A percentile compares a stretch with the other conserved stretches of the same genome.
Conservation (phyloP, 2,888 invertebrate species). For the Alloscopus bannaensis region DNA sequence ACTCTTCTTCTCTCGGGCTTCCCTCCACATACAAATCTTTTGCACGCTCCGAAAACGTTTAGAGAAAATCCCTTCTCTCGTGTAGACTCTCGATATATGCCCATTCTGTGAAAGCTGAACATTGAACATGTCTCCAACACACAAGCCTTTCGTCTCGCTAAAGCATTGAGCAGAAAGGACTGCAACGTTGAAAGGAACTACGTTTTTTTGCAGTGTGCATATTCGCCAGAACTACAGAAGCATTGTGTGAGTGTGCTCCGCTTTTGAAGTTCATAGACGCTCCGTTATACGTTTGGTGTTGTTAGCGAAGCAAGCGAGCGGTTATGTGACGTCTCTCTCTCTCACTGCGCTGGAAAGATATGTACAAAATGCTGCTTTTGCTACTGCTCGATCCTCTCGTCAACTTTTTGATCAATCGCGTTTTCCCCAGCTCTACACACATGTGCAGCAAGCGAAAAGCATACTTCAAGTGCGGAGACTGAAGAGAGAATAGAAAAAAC, state of each 20-base stretch:
- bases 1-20: background rate
- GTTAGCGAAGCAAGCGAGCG: too few species aligned
- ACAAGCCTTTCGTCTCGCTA: too few species aligned
- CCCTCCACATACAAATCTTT: background rate
- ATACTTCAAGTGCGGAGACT: too few species aligned
- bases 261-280: too few species aligned
- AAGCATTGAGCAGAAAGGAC: too few species aligned
- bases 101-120: conserved; percentile 27
- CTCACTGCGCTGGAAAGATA: background rate
- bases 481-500: too few species aligned
- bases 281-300: conserved; percentile 10
- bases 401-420: conserved; percentile 68
- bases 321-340: conserved; percentile 11
- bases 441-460: conserved; percentile 24
- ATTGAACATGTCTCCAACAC: too few species aligned
- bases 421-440: conserved; percentile 47
- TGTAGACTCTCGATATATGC: too few species aligned
- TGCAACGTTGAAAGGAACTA: too few species aligned
- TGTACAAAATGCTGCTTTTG: too few species aligned
- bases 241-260: too few species aligned
- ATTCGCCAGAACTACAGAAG: background rate
- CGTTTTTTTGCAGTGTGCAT: background rate
- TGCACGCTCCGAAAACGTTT: conserved; percentile 23
- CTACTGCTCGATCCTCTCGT: conserved; percentile 44
- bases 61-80: conserved; percentile 7